A percentile compares a stretch with the other conserved stretches of the same genome.
Conservation (phyloP, 2,888 invertebrate species). For the Dorcus parallelipipedus region DNA sequence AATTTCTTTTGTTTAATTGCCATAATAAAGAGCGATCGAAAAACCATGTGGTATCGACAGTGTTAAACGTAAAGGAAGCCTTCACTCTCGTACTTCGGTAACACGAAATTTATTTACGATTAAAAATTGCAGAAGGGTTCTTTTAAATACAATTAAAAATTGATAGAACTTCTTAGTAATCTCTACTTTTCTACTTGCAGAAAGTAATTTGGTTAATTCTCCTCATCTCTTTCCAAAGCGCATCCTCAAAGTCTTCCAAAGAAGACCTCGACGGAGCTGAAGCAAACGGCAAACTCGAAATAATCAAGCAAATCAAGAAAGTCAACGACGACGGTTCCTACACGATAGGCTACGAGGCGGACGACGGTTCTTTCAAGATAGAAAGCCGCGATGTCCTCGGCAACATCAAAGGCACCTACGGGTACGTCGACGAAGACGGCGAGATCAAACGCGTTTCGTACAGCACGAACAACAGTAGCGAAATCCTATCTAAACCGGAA, state of each 20-base stretch:
- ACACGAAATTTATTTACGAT: no score
- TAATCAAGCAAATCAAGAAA: constrained; percentile 76
- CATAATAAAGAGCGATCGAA: not conserved
- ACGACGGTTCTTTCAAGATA: constrained; percentile 82
- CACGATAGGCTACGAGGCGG: constrained; percentile 81
- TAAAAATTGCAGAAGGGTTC: no score
- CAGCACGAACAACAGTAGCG: constrained; percentile 56
- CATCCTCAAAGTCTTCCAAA: constrained; percentile 32
- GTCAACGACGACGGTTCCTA: constrained; percentile 82
- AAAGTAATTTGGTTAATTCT: not conserved
- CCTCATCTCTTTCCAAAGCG: not conserved
- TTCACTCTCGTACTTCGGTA: no score
- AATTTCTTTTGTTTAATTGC: no score
- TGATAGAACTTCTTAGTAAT: not conserved
- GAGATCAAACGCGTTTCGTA: constrained; percentile 79
- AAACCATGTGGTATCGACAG: no score
- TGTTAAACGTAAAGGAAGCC: no score
- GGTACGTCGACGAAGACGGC: constrained; percentile 74
- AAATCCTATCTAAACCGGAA: constrained; percentile 46
- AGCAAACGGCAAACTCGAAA: constrained; percentile 70
- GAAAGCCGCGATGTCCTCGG: constrained; percentile 77
- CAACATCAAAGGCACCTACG: constrained; percentile 80
- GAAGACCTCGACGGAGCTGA: constrained; percentile 61
- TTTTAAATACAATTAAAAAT: no score
- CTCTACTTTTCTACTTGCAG: not conserved